Evolutionary conservation across 2,113 vertebrate species (phyloP), one percentile per base, ranked within the genome.

Genomic region (Eonycteris spelaea): DNA sequence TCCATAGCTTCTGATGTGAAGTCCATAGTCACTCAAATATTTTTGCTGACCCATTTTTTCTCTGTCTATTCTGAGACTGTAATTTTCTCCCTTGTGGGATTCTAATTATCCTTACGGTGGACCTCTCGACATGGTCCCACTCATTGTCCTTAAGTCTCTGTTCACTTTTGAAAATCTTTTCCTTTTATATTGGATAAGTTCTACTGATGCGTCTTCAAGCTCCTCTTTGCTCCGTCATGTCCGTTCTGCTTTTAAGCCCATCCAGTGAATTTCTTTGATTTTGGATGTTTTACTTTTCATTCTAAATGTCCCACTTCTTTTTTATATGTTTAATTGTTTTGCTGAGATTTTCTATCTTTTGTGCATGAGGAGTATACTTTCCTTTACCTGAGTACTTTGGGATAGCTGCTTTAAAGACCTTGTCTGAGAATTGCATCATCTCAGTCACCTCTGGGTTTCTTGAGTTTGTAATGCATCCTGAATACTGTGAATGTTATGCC

Each of bases 171-270:
- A 7, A 85, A 80, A 19, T 14, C 51, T 70, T 16, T n/a, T 40
- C 5, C n/a, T 3, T 53, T 48, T 43, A 6, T 22, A 13, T 6
- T 16, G 22, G 33, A 0, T 35, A 1, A n/a, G n/a, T 30, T 57
- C 26, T 19, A 0, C 15, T 7, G 55, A 16, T 40, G 15, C 9
- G 0, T 6, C 40, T 61, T 67, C 24, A 38, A 4, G 38, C 9
- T 26, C 75, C 26, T 71, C 59, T 83, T 19, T 9, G 38, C 28
- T 45, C 48, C 22, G 7, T 40, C 35, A 10, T 61, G 6, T 33
- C 48, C 26, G 5, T 33, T 63, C 70, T 43, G 24, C 38, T 65
- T 1, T 59, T 43, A 55, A 63, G 30, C 67, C 51, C 59, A 70
- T 15, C 38, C 16, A 33, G 18, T 43, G 55, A 3, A 19, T 53